Evolutionary conservation across 2,113 vertebrate species (phyloP).

Genomic region (Sceloporus undulatus): DNA sequence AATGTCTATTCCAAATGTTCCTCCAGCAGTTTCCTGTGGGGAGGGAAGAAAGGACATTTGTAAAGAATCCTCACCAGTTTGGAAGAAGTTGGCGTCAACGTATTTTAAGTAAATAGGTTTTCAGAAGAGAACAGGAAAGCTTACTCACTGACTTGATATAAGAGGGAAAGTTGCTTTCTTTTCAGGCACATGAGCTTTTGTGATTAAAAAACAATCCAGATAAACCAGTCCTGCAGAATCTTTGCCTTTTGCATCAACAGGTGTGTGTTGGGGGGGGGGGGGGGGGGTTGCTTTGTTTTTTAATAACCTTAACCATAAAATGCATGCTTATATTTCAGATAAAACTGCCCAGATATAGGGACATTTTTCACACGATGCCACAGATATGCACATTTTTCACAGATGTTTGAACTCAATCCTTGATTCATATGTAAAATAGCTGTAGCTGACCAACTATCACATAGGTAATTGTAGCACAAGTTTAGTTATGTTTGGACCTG

Average conservation of each 20-base stretch:
- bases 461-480: not conserved
- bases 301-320: not conserved
- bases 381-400: not conserved
- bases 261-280: not conserved
- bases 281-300: not conserved
- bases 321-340: conserved; percentile 18
- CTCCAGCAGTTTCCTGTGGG: not conserved
- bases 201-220: conserved; percentile 3
- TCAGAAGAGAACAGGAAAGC: not conserved
- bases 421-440: not conserved
- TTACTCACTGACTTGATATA: not conserved
- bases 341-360: not conserved
- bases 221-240: conserved; percentile 20
- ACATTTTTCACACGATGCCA: not conserved
- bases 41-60: not conserved
- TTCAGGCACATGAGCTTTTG: conserved; percentile 8
- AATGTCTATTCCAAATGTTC: not conserved
- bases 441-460: not conserved
- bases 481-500: not conserved
- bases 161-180: not conserved
- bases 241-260: conserved; percentile 5
- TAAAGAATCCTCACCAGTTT: not conserved
- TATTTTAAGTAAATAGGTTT: not conserved
- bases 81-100: not conserved
- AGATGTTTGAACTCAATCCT: not conserved